These are phyloP conservation scores for Ophion ellenae DNA, from an alignment of 2,888 invertebrate genomes.

Conservation along the genomic window DNA sequence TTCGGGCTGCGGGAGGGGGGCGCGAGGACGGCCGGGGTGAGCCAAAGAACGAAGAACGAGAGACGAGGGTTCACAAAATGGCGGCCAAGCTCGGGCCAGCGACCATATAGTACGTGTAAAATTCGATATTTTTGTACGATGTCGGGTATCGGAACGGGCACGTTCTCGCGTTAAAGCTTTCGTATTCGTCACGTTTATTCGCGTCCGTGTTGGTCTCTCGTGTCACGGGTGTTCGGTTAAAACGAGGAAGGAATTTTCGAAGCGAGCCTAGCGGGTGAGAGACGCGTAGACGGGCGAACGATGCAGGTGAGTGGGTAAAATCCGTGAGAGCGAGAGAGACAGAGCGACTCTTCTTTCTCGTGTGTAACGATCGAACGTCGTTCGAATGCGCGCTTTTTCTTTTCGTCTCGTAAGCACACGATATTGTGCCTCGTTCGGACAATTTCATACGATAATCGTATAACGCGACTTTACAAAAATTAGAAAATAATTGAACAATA, in stretches of 20 bases:
- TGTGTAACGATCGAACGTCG: constrained; percentile 1
- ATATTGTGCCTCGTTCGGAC: constrained; percentile 26
- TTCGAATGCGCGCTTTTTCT: constrained; percentile 12
- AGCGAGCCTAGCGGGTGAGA: constrained; percentile 72
- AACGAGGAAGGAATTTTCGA: constrained; percentile 53
- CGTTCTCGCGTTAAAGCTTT: constrained; percentile 72
- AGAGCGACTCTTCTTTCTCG: constrained; percentile 33
- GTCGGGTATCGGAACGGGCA: constrained; percentile 73
- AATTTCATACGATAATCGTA: constrained; percentile 55
- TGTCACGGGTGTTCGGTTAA: constrained; percentile 32
- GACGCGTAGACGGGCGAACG: constrained; percentile 81
- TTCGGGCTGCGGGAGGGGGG: constrained; percentile 38
- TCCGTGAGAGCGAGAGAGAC: constrained; percentile 21
- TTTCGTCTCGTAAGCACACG: neutral
- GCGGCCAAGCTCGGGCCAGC: constrained; percentile 80
- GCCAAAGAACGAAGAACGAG: constrained; percentile 73
- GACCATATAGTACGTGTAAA: constrained; percentile 81
- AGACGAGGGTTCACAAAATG: constrained; percentile 82
- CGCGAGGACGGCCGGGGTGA: constrained; percentile 67
- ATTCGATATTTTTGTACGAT: constrained; percentile 79
- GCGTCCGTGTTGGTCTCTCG: constrained; percentile 65
- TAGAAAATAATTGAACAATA: constrained; percentile 66
- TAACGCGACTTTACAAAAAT: constrained; percentile 36
- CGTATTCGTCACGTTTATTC: constrained; percentile 69
- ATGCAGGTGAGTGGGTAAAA: constrained; percentile 82